phyloP scores from a whole-genome alignment of 2,113 vertebrate species.

The Isurus oxyrinchus region DNA sequence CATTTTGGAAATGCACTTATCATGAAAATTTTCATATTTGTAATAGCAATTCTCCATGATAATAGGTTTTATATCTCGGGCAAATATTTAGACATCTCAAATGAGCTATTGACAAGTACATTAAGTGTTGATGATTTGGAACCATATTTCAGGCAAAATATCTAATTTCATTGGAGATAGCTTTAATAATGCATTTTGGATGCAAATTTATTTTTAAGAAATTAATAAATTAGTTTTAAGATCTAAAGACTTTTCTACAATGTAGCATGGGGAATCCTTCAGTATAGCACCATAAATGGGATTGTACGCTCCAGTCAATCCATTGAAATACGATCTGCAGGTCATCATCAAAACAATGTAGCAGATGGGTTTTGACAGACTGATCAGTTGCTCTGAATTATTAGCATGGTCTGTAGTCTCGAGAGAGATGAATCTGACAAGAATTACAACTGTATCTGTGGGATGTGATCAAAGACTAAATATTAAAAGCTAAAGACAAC shows the following conservation, averaged over 20 bases:
- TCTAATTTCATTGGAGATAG: neutral
- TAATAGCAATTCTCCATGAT: neutral
- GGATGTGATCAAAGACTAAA: slow-evolving; percentile 16
- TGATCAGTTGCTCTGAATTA: neutral
- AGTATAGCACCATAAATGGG: neutral
- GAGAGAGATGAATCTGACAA: neutral
- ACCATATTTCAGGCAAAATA: neutral
- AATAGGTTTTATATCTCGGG: neutral
- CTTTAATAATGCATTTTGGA: neutral
- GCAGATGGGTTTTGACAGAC: neutral
- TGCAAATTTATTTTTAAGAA: neutral
- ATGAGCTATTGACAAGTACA: neutral
- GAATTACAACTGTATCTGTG: neutral
- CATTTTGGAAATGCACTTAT: neutral
- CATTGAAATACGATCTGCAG: neutral
- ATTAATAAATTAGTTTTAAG: neutral
- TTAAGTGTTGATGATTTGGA: neutral
- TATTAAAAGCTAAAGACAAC: neutral
- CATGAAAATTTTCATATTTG: neutral
- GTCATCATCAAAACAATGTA: neutral
- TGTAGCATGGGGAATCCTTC: neutral
- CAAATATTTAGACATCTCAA: neutral
- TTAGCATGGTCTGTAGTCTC: slow-evolving; percentile 6
- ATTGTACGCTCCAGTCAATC: neutral
- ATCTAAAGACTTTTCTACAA: neutral